Evolutionary conservation across 2,113 vertebrate species (phyloP), one percentile per base, ranked within the genome.

Genomic region (Hippoglossus stenolepis): DNA sequence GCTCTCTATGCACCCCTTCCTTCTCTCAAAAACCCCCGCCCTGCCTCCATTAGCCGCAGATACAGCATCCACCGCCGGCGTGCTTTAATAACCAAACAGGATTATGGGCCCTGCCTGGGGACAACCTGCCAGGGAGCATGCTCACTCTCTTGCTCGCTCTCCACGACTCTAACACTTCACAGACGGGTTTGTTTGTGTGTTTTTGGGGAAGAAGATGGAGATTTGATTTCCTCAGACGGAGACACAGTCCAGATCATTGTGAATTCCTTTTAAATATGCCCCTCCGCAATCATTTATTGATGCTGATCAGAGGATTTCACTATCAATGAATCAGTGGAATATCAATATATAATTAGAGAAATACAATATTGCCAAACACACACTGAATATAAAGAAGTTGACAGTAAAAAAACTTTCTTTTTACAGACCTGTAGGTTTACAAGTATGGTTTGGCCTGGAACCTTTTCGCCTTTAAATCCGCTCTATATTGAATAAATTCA

Each of bases 51-150:
- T 94, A 95, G 90, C 90, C 83, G 89, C 91, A 93, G 92, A 93
- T 94, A 93, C 92, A 94, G 92, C 88, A 91, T 92, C 92, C 92
- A 92, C 92, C 90, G 92, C 90, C 87, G 90, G 91, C 92, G 89
- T 90, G 93, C 93, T 95, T 95, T 94, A 94, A 95, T 95, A 95
- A 94, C 93, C 94, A 94, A 94, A 94, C 92, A 95, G 94, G 94
- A 95, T 95, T 94, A 95, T 89, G 90, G 94, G 93, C 90, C 85
- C 89, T 72, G 91, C 92, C 93, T 90, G 87, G 78, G 90, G 92
- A 93, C 89, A 92, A 91, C 90, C 90, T 90, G 90, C 88, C 87
- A 93, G 91, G 89, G 89, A 88, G 83, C 83, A 86, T 84, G 88
- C 90, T 90, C 88, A 77, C 85, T 88, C 86, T 76, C 79, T 87